Percentiles rank a stretch among this genome's conserved stretches.
These are phyloP conservation scores for Muraenolepis orangiensis DNA, from an alignment of 2,797 vertebrate genomes.

Conservation along the genomic window DNA sequence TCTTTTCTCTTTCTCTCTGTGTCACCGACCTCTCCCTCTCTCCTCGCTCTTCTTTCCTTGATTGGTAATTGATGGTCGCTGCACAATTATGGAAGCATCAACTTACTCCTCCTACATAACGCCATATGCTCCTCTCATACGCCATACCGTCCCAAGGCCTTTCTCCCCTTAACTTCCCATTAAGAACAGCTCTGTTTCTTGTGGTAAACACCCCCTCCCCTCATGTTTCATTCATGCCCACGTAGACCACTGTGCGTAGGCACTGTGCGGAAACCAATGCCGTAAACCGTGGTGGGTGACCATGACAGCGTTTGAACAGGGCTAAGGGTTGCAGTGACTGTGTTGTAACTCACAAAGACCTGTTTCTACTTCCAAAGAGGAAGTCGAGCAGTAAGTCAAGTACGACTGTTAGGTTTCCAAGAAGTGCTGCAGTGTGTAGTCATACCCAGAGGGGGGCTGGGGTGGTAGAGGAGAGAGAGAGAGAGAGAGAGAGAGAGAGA, in stretches of 20 bases:
- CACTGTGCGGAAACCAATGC: background rate
- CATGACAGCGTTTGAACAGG: background rate
- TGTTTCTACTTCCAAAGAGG: background rate
- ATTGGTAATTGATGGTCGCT: background rate
- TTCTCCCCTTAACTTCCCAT: background rate
- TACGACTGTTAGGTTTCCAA: background rate
- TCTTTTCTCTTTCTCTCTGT: background rate
- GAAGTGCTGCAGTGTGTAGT: background rate
- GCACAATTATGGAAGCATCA: background rate
- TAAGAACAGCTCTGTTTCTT: background rate
- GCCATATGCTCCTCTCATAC: background rate
- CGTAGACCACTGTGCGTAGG: background rate
- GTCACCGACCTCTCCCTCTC: background rate
- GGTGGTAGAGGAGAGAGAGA: background rate
- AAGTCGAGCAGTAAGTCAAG: background rate
- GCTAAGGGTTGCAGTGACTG: background rate
- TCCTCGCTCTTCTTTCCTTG: background rate
- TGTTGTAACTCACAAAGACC: background rate
- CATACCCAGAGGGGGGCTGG: background rate
- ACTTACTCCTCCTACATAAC: background rate
- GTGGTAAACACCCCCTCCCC: background rate
- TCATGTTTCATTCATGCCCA: background rate
- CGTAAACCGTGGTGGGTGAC: too few relatives aligned
- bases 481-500: background rate
- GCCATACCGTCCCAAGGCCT: background rate